These are phyloP conservation scores for Halcyon malimbica DNA, from an alignment of 2,113 vertebrate genomes.

Conservation along the genomic window DNA sequence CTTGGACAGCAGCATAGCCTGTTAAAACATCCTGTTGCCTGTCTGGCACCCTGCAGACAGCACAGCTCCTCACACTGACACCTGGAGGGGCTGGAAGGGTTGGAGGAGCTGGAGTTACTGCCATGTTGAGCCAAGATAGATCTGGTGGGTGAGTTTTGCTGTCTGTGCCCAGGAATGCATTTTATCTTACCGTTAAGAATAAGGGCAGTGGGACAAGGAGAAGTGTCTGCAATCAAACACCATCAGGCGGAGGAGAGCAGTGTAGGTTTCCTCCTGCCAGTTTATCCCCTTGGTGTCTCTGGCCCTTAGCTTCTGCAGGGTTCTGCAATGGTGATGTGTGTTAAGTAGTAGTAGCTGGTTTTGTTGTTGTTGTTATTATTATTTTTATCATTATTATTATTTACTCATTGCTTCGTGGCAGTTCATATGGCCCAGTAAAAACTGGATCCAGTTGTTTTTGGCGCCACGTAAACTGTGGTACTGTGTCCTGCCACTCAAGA, in stretches of 20 bases:
- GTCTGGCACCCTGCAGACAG: not conserved
- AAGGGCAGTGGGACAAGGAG: not conserved
- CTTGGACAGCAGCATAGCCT: not conserved
- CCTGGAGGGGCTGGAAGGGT: not conserved
- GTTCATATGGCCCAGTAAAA: not conserved
- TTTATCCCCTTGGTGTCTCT: not conserved
- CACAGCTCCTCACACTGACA: not conserved
- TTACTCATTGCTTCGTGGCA: not conserved
- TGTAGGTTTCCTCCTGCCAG: not conserved
- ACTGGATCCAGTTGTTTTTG: not conserved
- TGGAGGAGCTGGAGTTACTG: not conserved
- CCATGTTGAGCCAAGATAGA: accelerated
- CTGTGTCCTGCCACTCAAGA: not conserved
- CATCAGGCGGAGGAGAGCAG: not conserved
- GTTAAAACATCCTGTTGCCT: constrained; percentile 4
- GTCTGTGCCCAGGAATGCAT: not conserved
- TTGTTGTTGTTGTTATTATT: not conserved
- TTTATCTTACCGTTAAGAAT: not conserved
- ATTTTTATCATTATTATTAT: not conserved
- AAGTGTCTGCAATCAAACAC: not conserved
- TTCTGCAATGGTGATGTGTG: not conserved
- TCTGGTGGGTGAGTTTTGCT: not conserved
- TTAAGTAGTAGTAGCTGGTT: not conserved
- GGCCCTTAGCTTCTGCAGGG: not conserved
- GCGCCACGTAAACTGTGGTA: not conserved